Evolutionary conservation across 2,113 vertebrate genomes (phyloP).

Genomic region (Ifrita kowaldi): DNA sequence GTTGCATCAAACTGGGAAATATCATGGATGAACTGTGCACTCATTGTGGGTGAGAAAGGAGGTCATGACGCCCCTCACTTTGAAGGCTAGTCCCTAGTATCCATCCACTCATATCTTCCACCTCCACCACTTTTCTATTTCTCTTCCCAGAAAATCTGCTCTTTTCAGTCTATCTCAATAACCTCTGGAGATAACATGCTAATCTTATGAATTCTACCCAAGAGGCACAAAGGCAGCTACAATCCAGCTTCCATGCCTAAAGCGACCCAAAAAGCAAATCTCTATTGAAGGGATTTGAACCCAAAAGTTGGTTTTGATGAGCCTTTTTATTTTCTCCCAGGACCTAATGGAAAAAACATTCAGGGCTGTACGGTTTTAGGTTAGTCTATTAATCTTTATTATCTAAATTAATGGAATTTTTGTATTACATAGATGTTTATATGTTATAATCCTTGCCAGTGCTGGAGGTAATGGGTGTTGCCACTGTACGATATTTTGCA

Average conservation of each 20-base stretch:
- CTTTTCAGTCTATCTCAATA: background rate
- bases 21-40: accelerated
- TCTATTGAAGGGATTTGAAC: background rate
- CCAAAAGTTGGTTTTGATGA: background rate
- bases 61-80: background rate
- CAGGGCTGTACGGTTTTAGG: background rate
- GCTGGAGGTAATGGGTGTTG: conserved; percentile 58
- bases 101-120: background rate
- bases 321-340: background rate
- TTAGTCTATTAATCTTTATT: conserved; percentile 46
- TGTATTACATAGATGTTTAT: conserved; percentile 31
- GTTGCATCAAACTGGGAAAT: background rate
- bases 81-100: background rate
- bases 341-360: background rate
- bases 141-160: background rate
- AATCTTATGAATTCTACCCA: background rate
- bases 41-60: background rate
- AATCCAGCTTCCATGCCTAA: background rate
- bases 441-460: conserved; percentile 31
- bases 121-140: background rate
- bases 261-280: background rate
- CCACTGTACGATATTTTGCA: conserved; percentile 11
- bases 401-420: conserved; percentile 56
- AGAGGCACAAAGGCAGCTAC: background rate
- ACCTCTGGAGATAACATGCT: background rate